Conservation (phyloP, 2,888 invertebrate species). For the Polyploca ridens region DNA sequence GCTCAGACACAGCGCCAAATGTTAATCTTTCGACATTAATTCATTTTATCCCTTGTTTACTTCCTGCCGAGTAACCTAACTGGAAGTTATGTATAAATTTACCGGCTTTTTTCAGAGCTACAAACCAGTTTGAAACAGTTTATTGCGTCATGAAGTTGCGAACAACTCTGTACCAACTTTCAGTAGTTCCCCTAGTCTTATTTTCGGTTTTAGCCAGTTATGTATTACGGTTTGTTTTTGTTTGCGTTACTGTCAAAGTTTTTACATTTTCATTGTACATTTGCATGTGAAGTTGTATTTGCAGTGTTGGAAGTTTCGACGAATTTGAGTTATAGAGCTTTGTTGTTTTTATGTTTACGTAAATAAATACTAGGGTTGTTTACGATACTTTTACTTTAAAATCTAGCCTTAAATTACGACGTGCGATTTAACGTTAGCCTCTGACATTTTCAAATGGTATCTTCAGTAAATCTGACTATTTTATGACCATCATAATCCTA, state of each 20-base stretch:
- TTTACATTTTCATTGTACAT: neutral
- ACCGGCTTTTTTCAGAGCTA: slow-evolving; percentile 28
- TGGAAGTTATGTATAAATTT: slow-evolving; percentile 17
- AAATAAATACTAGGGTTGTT: too few species aligned
- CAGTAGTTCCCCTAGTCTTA: slow-evolving; percentile 19
- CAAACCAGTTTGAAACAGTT: slow-evolving; percentile 45
- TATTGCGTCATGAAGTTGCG: slow-evolving; percentile 48
- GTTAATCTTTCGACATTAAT: neutral
- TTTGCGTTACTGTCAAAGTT: neutral
- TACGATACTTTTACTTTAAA: too few species aligned
- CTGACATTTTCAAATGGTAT: too few species aligned
- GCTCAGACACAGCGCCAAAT: neutral
- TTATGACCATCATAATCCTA: too few species aligned
- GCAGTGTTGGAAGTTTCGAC: neutral
- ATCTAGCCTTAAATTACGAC: too few species aligned
- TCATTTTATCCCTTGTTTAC: slow-evolving; percentile 7
- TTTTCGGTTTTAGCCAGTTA: neutral
- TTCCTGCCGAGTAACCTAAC: neutral
- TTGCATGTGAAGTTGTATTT: slow-evolving; percentile 23
- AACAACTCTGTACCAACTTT: slow-evolving; percentile 51
- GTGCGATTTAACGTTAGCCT: too few species aligned
- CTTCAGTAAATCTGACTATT: too few species aligned
- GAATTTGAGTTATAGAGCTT: too few species aligned
- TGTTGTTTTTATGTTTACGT: too few species aligned
- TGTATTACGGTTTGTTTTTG: neutral